Base-by-base conservation (phyloP, 2,797 vertebrate genomes). In the Salmo trutta region DNA sequence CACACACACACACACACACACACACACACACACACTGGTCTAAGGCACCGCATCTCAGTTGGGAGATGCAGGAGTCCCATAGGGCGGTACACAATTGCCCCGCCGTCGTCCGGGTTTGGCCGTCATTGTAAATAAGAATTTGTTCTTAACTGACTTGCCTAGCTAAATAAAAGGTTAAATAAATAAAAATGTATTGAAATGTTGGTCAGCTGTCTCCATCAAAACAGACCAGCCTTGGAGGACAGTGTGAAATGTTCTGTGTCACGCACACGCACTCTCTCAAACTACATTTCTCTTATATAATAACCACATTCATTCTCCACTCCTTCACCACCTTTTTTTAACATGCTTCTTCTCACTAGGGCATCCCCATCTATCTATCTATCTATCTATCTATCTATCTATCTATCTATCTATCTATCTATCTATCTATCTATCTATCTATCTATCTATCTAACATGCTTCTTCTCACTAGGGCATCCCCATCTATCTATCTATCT, bases 271-370 rank as follows among this genome's bases (percentile, higher is more conserved):
- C 69, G 6, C 21, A 59, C n/a, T 77, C 75, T n/a, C 77, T 74
- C n/a, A 47, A 24, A 53, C 51, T 72, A 27, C 12, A 52, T 72
- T 72, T 21, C 21, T 7, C 75, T 90, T 88, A 91, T 82, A 84
- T 74, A 91, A 90, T 81, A 47, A 47, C 41, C 85, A 36, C 56
- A 67, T 56, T 79, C n/a, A 73, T 17, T 29, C 29, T 56, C 71
- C 53, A 3, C 29, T 56, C 71, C 47, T 24, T 53, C 21, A 0
- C 41, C 27, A 7, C 5, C 12, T n/a, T 19, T 51, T 24, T 73
- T 17, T 36, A 67, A 14, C 6, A 51, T 15, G 36, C n/a, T n/a
- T 4, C 8, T 16, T 5, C 17, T 4, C 12, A 12, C 41, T n/a
- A 52, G 41, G 69, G n/a, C 19, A 52, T 12, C 41, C 68, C 36